These are phyloP conservation scores for Vombatus ursinus DNA, from an alignment of 2,113 vertebrate species.

Conservation along the genomic window DNA sequence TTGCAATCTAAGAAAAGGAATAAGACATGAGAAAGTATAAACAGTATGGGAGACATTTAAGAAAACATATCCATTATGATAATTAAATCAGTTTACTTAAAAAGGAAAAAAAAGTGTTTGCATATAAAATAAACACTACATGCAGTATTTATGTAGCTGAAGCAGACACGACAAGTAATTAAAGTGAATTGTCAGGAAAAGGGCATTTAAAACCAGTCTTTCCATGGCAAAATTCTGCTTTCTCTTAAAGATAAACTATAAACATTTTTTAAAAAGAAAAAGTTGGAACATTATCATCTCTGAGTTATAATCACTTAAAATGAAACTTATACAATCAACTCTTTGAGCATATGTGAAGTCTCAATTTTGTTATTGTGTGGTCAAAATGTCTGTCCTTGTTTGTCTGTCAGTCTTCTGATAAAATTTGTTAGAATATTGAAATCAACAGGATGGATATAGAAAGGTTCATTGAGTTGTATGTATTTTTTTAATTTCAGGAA, in stretches of 20 bases:
- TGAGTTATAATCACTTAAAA: background rate
- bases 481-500: conserved; percentile 7
- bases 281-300: background rate
- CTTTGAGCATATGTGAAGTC: background rate
- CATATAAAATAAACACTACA: background rate
- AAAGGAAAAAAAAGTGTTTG: background rate
- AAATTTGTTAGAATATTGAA: background rate
- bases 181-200: conserved; percentile 21
- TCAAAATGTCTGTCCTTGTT: background rate
- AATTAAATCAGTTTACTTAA: conserved; percentile 38
- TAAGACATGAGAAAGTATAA: conserved; percentile 2
- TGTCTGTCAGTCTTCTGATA: background rate
- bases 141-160: background rate
- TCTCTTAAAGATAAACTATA: conserved; percentile 21
- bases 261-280: conserved; percentile 13
- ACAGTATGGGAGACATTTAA: conserved; percentile 16
- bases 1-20: background rate
- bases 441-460: background rate
- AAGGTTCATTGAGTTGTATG: background rate
- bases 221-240: background rate
- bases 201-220: background rate
- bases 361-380: conserved; percentile 13
- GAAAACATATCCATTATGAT: conserved; percentile 31
- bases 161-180: conserved; percentile 21
- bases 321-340: background rate